phyloP scores from a whole-genome alignment of 2,113 vertebrate genomes.

The Cnemophilus loriae region DNA sequence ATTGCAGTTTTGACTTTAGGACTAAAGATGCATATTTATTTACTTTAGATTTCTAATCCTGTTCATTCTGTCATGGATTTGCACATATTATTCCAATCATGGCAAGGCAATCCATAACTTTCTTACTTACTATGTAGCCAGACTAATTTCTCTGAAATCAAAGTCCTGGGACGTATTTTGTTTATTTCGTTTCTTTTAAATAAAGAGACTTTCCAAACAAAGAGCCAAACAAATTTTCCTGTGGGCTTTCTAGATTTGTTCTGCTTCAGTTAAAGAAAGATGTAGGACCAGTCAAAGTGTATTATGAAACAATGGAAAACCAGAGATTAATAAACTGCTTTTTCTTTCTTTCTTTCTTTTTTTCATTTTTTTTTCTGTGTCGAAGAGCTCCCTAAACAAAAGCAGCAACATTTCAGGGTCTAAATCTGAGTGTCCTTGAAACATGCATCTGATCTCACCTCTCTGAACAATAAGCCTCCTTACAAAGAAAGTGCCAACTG shows the following conservation, averaged over 20 bases:
- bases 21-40: neutral
- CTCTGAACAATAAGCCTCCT: constrained; percentile 31
- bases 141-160: constrained; percentile 7
- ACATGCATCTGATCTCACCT: neutral
- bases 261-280: constrained; percentile 43
- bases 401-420: neutral
- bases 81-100: constrained; percentile 5
- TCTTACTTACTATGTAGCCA: neutral
- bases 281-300: constrained; percentile 43
- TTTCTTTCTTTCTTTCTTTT: no score
- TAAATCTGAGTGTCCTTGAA: neutral
- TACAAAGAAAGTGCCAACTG: constrained; percentile 45
- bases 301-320: constrained; percentile 23
- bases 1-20: constrained; percentile 1
- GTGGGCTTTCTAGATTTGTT: constrained; percentile 45
- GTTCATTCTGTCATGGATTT: neutral
- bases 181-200: constrained; percentile 28
- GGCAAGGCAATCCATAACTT: neutral
- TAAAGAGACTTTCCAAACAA: constrained; percentile 31
- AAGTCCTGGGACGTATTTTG: neutral
- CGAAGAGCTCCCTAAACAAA: neutral
- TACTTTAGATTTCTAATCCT: constrained; percentile 17
- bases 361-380: neutral
- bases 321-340: neutral
- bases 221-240: constrained; percentile 25